Evolutionary conservation across 2,888 invertebrate genomes (phyloP).

Genomic region (Drosophila atripex): DNA sequence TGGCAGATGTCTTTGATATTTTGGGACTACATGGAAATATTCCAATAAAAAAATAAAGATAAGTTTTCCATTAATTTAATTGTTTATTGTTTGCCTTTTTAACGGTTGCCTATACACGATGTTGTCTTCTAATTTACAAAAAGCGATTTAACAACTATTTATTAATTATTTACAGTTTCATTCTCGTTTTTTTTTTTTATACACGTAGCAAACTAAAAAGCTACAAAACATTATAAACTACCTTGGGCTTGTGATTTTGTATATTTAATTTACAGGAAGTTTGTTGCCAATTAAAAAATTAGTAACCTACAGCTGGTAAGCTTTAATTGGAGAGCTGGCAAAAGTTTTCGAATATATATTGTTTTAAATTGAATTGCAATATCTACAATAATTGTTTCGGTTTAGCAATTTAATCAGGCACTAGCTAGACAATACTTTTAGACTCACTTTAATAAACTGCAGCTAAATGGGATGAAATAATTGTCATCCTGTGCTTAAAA

Average conservation of each 20-base stretch:
- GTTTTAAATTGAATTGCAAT: conserved; percentile 38
- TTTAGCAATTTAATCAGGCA: conserved; percentile 55
- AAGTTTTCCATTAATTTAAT: conserved; percentile 18
- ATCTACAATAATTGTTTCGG: conserved; percentile 42
- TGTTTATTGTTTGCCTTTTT: conserved; percentile 49
- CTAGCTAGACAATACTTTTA: conserved; percentile 55
- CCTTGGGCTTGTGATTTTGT: conserved; percentile 20
- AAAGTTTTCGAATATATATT: conserved; percentile 18
- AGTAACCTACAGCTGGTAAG: conserved; percentile 21
- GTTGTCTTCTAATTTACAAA: conserved; percentile 64
- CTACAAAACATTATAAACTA: conserved; percentile 61
- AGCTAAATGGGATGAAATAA: conserved; percentile 38
- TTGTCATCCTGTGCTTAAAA: conserved; percentile 42
- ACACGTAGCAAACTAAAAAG: conserved; percentile 61
- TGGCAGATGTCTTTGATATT: not conserved
- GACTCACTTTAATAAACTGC: conserved; percentile 33
- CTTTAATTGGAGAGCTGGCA: conserved; percentile 42
- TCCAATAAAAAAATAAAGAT: not conserved
- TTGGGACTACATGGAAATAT: not conserved
- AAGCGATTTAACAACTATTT: conserved; percentile 65
- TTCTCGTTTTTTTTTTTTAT: conserved; percentile 18
- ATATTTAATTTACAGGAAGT: conserved; percentile 38
- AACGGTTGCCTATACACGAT: conserved; percentile 67
- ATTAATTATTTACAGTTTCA: conserved; percentile 46
- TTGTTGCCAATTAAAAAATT: conserved; percentile 27